Evolutionary conservation across 2,113 vertebrate species (phyloP).

Genomic region (Prolemur simus): DNA sequence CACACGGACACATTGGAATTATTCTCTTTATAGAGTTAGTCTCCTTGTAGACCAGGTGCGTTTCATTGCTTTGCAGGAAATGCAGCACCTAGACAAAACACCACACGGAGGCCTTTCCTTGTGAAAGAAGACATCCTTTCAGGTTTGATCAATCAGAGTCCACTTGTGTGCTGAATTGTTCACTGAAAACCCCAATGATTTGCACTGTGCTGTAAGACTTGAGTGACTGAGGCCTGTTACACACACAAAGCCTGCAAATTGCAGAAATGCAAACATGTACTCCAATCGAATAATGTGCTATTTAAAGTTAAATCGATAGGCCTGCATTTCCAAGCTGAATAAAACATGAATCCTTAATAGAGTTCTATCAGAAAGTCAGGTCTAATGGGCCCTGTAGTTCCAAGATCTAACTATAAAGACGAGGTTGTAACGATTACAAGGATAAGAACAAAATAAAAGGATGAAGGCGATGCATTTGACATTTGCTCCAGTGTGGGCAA

Average conservation of each 20-base stretch:
- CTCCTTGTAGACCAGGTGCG: neutral
- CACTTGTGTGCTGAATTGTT: neutral
- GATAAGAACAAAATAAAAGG: neutral
- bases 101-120: neutral
- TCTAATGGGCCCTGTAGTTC: slow-evolving; percentile 44
- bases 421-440: neutral
- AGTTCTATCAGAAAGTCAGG: slow-evolving; percentile 62
- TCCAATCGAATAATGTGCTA: slow-evolving; percentile 3
- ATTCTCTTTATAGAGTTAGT: neutral
- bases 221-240: neutral
- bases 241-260: neutral
- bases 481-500: neutral
- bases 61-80: neutral
- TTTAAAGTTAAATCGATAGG: slow-evolving; percentile 71
- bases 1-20: fast-evolving
- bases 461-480: neutral
- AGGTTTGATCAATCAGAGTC: neutral
- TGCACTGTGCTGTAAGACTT: neutral
- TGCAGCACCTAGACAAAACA: neutral
- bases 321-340: slow-evolving; percentile 62
- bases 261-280: slow-evolving; percentile 23
- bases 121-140: neutral
- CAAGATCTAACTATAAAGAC: neutral
- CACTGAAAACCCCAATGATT: neutral
- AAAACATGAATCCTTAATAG: slow-evolving; percentile 73